These are phyloP conservation scores for Drosophila sechellia DNA, from an alignment of 1,140 invertebrate species.

Conservation along the genomic window DNA sequence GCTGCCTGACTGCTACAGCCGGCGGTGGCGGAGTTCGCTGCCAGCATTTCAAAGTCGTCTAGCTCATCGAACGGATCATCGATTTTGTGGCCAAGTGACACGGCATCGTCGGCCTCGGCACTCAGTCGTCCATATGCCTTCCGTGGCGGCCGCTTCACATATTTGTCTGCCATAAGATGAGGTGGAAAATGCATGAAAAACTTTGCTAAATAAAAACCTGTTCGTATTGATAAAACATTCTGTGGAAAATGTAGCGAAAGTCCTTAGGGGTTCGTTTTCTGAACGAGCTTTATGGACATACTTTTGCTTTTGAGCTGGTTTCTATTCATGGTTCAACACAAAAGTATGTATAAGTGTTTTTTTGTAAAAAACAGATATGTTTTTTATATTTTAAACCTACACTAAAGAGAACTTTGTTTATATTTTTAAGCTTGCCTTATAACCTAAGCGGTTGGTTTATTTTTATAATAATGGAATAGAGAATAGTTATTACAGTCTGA, in stretches of 20 bases:
- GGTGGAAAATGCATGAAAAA: conserved; percentile 57
- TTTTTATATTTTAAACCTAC: background rate
- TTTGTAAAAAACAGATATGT: background rate
- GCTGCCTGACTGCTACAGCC: conserved; percentile 37
- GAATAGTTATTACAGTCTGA: too few relatives aligned
- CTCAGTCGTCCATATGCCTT: conserved; percentile 83
- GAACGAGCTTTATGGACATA: conserved; percentile 1
- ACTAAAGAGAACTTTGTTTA: too few relatives aligned
- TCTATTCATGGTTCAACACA: conserved; percentile 1
- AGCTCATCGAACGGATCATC: conserved; percentile 84
- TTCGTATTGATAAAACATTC: conserved; percentile 41
- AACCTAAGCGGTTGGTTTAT: too few relatives aligned
- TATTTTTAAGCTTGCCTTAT: too few relatives aligned
- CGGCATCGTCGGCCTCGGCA: conserved; percentile 78
- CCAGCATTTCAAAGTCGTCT: conserved; percentile 83
- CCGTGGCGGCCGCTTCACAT: conserved; percentile 80
- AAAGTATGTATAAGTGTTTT: background rate
- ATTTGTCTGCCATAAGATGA: conserved; percentile 72
- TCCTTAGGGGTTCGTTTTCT: conserved; percentile 14
- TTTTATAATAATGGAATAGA: too few relatives aligned
- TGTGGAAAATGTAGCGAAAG: background rate
- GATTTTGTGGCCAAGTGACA: conserved; percentile 77
- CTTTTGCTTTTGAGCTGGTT: background rate
- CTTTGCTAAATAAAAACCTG: conserved; percentile 31
- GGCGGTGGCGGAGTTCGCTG: conserved; percentile 57